Percentiles rank a stretch among this genome's conserved stretches.
Conservation (phyloP, 2,113 vertebrate species). For the Mobula hypostoma region DNA sequence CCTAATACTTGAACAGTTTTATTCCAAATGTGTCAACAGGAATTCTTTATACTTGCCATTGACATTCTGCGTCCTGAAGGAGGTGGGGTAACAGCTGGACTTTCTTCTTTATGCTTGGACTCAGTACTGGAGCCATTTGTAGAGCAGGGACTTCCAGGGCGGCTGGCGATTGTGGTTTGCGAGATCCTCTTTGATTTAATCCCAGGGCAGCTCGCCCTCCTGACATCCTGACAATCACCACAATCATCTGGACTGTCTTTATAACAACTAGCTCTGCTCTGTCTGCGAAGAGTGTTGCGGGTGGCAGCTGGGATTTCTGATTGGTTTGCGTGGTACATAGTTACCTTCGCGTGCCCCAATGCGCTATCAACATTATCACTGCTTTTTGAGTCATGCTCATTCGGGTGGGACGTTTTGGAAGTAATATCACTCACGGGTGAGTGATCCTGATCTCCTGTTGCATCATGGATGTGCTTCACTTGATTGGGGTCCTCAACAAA, state of each 20-base stretch:
- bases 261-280: slow-evolving; percentile 57
- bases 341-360: slow-evolving; percentile 44
- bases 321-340: slow-evolving; percentile 46
- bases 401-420: slow-evolving; percentile 40
- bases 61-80: slow-evolving; percentile 71
- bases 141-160: slow-evolving; percentile 57
- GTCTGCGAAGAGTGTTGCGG: slow-evolving; percentile 52
- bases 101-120: slow-evolving; percentile 54
- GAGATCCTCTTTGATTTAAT: slow-evolving; percentile 71
- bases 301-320: slow-evolving; percentile 54
- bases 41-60: slow-evolving; percentile 72
- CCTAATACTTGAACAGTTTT: neutral
- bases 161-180: slow-evolving; percentile 57
- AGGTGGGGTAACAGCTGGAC: slow-evolving; percentile 56
- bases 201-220: slow-evolving; percentile 59
- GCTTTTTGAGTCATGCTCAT: slow-evolving; percentile 43
- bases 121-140: slow-evolving; percentile 55
- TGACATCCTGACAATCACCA: slow-evolving; percentile 62
- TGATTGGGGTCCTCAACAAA: slow-evolving; percentile 47
- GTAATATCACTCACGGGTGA: slow-evolving; percentile 58
- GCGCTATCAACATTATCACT: slow-evolving; percentile 39
- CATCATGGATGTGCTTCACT: slow-evolving; percentile 40
- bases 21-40: neutral
- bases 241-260: slow-evolving; percentile 62
- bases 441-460: slow-evolving; percentile 49